A percentile compares a stretch with the other conserved stretches of the same genome.
phyloP scores from a whole-genome alignment of 2,113 vertebrate genomes.

The Lethenteron reissneri region DNA sequence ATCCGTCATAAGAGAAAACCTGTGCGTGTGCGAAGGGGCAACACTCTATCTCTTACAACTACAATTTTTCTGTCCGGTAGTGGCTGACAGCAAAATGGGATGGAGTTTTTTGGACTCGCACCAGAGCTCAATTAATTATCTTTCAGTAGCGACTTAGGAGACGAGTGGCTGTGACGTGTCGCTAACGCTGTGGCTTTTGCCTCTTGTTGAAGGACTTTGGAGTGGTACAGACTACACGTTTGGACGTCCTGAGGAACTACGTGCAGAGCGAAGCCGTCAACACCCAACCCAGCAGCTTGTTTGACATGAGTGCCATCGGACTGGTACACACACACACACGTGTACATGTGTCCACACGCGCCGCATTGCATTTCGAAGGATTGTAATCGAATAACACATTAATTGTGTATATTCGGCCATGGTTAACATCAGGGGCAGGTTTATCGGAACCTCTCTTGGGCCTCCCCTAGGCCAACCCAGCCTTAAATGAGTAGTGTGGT shows the following conservation, averaged over 20 bases:
- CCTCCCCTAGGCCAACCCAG: too few species aligned
- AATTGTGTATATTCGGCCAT: too few species aligned
- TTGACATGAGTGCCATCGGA: constrained; percentile 55
- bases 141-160: too few species aligned
- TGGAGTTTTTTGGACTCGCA: not conserved
- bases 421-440: too few species aligned
- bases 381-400: too few species aligned
- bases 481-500: too few species aligned
- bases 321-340: constrained; percentile 24
- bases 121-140: too few species aligned
- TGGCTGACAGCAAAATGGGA: not conserved
- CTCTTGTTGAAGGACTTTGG: constrained; percentile 37
- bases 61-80: not conserved
- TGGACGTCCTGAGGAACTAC: constrained; percentile 54
- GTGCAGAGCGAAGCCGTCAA: constrained; percentile 48
- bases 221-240: constrained; percentile 50
- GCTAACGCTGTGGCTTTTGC: not conserved
- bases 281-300: constrained; percentile 48
- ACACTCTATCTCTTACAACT: not conserved
- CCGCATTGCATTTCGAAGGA: not conserved
- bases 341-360: constrained; percentile 5
- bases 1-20: too few species aligned
- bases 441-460: too few species aligned
- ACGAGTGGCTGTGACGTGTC: too few species aligned
- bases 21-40: too few species aligned